Base-by-base conservation (phyloP, 2,888 invertebrate genomes). In the Yponomeuta plumbellus region DNA sequence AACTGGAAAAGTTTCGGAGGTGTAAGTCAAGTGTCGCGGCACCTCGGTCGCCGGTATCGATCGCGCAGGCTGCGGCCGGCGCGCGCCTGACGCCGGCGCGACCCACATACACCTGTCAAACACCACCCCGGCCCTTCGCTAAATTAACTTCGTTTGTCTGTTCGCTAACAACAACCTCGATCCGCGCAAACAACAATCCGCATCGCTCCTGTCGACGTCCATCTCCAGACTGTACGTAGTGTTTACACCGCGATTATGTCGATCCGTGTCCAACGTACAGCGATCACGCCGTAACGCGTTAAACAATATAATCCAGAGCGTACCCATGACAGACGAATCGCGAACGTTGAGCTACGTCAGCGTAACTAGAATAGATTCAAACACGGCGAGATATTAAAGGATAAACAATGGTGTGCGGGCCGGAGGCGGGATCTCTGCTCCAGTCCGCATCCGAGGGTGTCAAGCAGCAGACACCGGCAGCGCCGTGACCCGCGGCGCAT, bases 341-440 rank as follows among this genome's bases (percentile, higher is more conserved):
- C 86, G 80, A 84, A 80, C 83, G 80, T 80, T 77, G 76, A 76
- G 75, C 80, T 81, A 79, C 90, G 90, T 88, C 88, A 86, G 79
- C 80, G 79, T 76, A 85, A 81, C 89, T 83, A 88, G 88, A 90
- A 89, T 89, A 91, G 90, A 86, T 83, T 81, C 82, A 52, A 13
- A 52, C 44, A 81, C 78, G 76, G 81, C 83, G 85, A 79, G 85
- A 87, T 86, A 90, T 89, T 88, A 88, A 90, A 88, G 89, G 89
- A 91, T 90, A 91, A 91, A 91, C 90, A 91, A 88, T 86, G 88
- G 86, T 84, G 80, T 82, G 79, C 74, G 85, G 79, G 78, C 80
- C 85, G 82, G 75, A 79, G 81, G 85, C 83, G 81, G 82, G 83
- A 80, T 85, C 87, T 87, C 86, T 88, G 86, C 81, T 83, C 80